Evolutionary conservation across 1,140 invertebrate genomes (phyloP), one percentile per base, ranked within the genome.

Genomic region (Episyrphus balteatus): DNA sequence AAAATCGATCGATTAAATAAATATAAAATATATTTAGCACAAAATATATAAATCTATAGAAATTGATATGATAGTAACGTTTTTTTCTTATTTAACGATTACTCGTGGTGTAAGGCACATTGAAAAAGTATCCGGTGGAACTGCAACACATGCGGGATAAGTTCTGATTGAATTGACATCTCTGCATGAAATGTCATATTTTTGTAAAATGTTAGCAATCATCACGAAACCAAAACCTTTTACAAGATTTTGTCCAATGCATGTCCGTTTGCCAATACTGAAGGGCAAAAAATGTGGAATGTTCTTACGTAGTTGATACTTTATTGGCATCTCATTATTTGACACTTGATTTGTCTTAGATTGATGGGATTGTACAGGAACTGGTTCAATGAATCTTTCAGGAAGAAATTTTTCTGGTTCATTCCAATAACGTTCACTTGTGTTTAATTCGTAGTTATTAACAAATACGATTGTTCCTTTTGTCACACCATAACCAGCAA

Each of bases 391-490:
- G 62, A 91, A 92, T 56, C 88, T 64, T 60, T 81, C 73, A 13
- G 86, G 81, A 57, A 78, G 69, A 71, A 92, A 88, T 59, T 77
- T 68, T 50, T 79, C 56, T 11, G 91, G 80, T 48, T 81, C 68
- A 18, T 75, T 69, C 89, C 89, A 93, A 37, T 83, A 76, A 30
- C 82, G 72, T 0, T 77, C 68, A 12, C 80, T 83, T 59, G 79
- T 83, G 61, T 92, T 90, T 15, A 93, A 61, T 39, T 87, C 82
- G 63, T 87, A 90, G 50, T 90, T 92, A 60, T 94, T 93, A 26
- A 93, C 77, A 57, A 94, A 88, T 1, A 93, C 77, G 34, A 91
- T 76, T 0, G 87, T 88, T 15, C 84, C 86, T 58, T 86, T 84
- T 34, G 82, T 75, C 0, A 93, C 78, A 17, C 73, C 72, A 62